Evolutionary conservation across 1,140 invertebrate species (phyloP).

Genomic region (Caerostris darwini): DNA sequence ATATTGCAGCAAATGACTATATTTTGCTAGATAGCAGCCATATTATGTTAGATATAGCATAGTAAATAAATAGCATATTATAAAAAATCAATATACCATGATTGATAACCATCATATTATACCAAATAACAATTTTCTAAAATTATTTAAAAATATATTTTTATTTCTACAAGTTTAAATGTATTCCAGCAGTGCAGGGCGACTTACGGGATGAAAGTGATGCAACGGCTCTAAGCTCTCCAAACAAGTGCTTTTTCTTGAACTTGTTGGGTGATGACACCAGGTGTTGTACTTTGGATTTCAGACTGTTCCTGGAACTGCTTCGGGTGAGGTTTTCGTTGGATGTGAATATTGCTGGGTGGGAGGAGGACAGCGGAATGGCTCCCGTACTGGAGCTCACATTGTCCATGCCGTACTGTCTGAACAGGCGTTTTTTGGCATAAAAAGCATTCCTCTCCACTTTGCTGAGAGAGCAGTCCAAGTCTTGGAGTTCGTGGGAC

Average conservation of each 20-base stretch:
- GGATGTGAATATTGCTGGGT: constrained; percentile 26
- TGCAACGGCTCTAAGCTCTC: constrained; percentile 61
- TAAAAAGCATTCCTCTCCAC: constrained; percentile 46
- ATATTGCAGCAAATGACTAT: too few species aligned
- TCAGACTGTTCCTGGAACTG: constrained; percentile 25
- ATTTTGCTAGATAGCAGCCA: too few species aligned
- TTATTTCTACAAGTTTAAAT: too few species aligned
- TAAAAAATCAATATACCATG: too few species aligned
- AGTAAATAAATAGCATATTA: too few species aligned
- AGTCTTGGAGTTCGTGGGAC: constrained; percentile 50
- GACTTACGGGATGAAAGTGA: constrained; percentile 63
- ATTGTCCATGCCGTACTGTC: constrained; percentile 29
- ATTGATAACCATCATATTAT: too few species aligned
- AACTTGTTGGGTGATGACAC: neutral
- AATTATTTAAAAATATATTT: too few species aligned
- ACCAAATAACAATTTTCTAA: too few species aligned
- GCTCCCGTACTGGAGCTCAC: neutral
- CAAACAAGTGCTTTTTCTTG: constrained; percentile 42
- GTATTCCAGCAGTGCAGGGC: too few species aligned
- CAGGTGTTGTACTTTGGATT: neutral
- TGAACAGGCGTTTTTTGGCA: constrained; percentile 6
- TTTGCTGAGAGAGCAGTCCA: constrained; percentile 24
- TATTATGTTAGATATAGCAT: too few species aligned
- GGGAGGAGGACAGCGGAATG: constrained; percentile 30
- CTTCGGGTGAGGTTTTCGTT: neutral